Conservation (phyloP, 2,888 invertebrate species). For the Quadroppia sp. region DNA sequence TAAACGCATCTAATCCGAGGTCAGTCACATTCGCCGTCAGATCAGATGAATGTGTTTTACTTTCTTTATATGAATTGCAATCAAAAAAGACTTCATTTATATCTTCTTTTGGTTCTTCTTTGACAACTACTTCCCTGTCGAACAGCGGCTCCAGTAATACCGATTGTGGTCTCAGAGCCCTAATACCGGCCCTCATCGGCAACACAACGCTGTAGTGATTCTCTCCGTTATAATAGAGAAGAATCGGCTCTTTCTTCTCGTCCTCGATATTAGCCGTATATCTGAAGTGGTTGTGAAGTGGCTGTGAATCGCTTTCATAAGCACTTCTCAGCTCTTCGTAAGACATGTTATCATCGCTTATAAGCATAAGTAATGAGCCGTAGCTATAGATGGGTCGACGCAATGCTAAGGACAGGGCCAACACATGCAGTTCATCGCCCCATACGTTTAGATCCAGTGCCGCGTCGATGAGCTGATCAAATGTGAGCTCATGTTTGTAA, state of each 20-base stretch:
- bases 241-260: not conserved
- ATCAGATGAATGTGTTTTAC: too few relatives aligned
- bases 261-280: not conserved
- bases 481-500: not conserved
- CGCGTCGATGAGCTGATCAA: not conserved
- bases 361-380: not conserved
- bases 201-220: conserved; percentile 15
- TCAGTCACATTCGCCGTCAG: too few relatives aligned
- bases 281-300: not conserved
- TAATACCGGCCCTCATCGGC: not conserved
- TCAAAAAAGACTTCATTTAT: too few relatives aligned
- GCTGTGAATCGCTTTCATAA: not conserved
- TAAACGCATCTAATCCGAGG: too few relatives aligned
- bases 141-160: not conserved
- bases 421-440: conserved; percentile 1
- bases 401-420: not conserved
- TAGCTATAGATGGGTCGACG: conserved; percentile 10
- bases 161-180: not conserved
- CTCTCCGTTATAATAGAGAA: conserved; percentile 7
- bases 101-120: too few relatives aligned
- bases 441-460: not conserved
- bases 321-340: not conserved
- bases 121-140: not conserved
- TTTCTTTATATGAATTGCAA: too few relatives aligned
- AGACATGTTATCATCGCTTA: not conserved